Percentiles rank a stretch among this genome's conserved stretches.
Evolutionary conservation across 2,113 vertebrate genomes (phyloP).

Genomic region (Brachyhypopomus occidentalis): DNA sequence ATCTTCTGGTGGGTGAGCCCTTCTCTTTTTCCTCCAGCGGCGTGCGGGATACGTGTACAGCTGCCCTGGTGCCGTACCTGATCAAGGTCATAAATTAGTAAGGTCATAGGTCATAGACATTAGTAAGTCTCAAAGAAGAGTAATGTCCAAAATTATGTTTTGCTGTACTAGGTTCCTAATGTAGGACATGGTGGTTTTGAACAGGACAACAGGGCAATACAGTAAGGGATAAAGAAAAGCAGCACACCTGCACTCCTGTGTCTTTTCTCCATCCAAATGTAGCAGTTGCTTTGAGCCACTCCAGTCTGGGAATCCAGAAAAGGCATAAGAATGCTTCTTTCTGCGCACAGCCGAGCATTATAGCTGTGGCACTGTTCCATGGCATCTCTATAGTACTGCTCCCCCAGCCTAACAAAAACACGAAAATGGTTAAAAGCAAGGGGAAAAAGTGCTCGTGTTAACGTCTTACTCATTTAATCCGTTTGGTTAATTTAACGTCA

Average conservation of each 20-base stretch:
- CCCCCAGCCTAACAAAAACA: constrained; percentile 79
- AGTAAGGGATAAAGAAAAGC: background rate
- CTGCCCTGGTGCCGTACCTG: constrained; percentile 92
- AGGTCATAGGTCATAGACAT: too few species aligned
- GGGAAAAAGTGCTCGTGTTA: background rate
- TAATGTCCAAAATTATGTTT: too few species aligned
- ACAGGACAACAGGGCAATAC: background rate
- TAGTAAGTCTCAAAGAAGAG: background rate
- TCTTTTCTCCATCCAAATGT: constrained; percentile 99
- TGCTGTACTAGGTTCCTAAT: too few species aligned
- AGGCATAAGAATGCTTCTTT: constrained; percentile 92
- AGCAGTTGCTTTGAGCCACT: constrained; percentile 97
- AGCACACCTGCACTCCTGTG: constrained; percentile 87
- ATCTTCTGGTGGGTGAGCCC: constrained; percentile 93
- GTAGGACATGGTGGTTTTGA: too few species aligned
- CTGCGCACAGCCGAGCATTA: constrained; percentile 92
- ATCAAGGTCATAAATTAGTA: background rate
- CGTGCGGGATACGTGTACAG: constrained; percentile 94
- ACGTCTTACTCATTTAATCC: too few species aligned
- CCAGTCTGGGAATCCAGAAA: constrained; percentile 97
- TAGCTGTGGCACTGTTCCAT: constrained; percentile 99
- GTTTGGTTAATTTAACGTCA: background rate
- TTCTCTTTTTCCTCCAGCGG: constrained; percentile 93
- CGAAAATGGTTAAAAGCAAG: constrained; percentile 25
- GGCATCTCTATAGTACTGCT: constrained; percentile 95